These are phyloP conservation scores for Synanthedon tipuliformis DNA, from an alignment of 2,888 invertebrate species.

Conservation along the genomic window DNA sequence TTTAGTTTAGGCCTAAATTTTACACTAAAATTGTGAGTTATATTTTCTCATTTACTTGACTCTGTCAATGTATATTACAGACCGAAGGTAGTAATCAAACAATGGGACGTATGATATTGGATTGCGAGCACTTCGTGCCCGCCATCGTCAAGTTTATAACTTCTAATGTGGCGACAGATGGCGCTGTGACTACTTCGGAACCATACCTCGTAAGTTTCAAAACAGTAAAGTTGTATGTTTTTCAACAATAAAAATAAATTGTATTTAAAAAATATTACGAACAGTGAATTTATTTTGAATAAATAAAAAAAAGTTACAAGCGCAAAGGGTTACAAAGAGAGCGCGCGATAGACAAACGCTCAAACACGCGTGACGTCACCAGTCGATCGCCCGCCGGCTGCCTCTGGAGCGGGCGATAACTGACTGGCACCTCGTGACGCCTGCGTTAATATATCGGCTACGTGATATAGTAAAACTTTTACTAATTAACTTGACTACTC, in stretches of 20 bases:
- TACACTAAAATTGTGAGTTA: conserved; percentile 1
- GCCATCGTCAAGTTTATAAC: conserved; percentile 76
- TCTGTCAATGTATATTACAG: conserved; percentile 14
- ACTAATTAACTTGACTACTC: no score
- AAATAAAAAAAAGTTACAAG: neutral
- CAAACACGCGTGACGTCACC: no score
- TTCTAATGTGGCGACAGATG: conserved; percentile 63
- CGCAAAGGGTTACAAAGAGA: no score
- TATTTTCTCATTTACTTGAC: neutral
- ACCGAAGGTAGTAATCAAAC: conserved; percentile 62
- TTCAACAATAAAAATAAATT: neutral
- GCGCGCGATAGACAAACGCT: no score
- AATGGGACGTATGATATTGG: conserved; percentile 74
- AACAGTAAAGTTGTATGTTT: neutral
- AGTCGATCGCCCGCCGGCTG: no score
- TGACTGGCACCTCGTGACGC: no score
- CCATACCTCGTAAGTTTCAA: conserved; percentile 44
- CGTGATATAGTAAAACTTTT: no score
- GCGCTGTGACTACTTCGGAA: conserved; percentile 45
- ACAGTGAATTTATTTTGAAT: neutral
- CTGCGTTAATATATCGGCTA: no score
- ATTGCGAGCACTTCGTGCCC: conserved; percentile 75
- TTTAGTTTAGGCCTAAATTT: neutral
- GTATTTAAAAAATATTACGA: neutral
- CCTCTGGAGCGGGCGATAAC: no score